Conservation (phyloP, 2,113 vertebrate species). For the Mormyrus lacerda region DNA sequence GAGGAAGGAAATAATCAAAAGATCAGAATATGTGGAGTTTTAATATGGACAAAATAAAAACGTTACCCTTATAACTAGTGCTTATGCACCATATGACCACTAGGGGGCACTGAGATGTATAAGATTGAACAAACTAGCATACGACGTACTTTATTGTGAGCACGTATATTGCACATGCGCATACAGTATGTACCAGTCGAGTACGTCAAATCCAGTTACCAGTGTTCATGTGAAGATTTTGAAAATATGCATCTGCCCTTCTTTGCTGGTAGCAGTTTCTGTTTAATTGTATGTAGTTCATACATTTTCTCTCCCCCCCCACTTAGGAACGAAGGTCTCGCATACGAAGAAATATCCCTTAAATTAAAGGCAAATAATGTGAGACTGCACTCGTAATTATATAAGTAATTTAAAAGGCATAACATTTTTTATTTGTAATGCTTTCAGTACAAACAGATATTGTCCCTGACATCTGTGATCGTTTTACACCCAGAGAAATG, state of each 20-base stretch:
- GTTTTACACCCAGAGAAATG: not conserved
- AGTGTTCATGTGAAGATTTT: not conserved
- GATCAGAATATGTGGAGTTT: not conserved
- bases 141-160: not conserved
- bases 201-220: not conserved
- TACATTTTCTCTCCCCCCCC: not conserved
- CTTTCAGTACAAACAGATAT: not conserved
- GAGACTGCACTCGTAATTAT: not conserved
- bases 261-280: not conserved
- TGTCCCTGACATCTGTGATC: not conserved
- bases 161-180: not conserved
- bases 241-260: not conserved
- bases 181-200: not conserved
- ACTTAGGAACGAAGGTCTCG: not conserved
- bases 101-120: not conserved
- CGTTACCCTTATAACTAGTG: not conserved
- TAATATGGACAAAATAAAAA: not conserved
- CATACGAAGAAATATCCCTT: not conserved
- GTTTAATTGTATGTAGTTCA: not conserved
- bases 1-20: not conserved
- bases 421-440: not conserved
- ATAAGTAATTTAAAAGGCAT: not conserved
- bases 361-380: not conserved
- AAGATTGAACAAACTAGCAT: not conserved
- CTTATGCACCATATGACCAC: not conserved